Percentiles rank a stretch among this genome's conserved stretches.
Conservation (phyloP, 2,888 invertebrate genomes). For the Drosophila suboccidentalis region DNA sequence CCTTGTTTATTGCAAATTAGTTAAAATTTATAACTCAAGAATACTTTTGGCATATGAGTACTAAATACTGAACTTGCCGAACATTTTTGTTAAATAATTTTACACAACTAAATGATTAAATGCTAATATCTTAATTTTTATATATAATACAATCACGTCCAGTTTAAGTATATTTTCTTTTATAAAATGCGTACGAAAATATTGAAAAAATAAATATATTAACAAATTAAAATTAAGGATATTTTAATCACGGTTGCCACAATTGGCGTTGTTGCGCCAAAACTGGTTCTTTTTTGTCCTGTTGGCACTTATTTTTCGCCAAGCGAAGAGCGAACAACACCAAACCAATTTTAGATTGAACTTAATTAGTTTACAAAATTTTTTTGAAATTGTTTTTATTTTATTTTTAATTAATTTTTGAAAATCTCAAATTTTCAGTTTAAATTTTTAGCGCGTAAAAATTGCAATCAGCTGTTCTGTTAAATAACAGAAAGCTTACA, state of each 20-base stretch:
- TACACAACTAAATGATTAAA: slow-evolving; percentile 49
- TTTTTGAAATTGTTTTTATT: too few relatives aligned
- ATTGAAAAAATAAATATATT: slow-evolving; percentile 60
- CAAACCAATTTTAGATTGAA: too few relatives aligned
- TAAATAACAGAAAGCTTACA: too few relatives aligned
- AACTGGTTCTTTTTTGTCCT: too few relatives aligned
- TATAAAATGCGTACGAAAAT: slow-evolving; percentile 62
- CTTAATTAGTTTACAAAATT: too few relatives aligned
- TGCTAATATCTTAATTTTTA: slow-evolving; percentile 51
- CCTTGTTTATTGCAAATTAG: slow-evolving; percentile 61
- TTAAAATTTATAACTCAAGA: slow-evolving; percentile 55
- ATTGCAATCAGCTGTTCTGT: too few relatives aligned
- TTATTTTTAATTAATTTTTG: too few relatives aligned
- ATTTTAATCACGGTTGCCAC: background rate
- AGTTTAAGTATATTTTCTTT: slow-evolving; percentile 65
- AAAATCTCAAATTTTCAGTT: too few relatives aligned
- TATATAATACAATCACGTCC: slow-evolving; percentile 58
- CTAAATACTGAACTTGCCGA: slow-evolving; percentile 38
- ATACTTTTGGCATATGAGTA: slow-evolving; percentile 33
- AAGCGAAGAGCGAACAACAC: too few relatives aligned
- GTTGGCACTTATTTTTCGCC: too few relatives aligned
- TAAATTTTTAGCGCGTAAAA: too few relatives aligned
- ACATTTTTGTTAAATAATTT: slow-evolving; percentile 68
- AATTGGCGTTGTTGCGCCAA: too few relatives aligned
- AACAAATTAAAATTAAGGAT: slow-evolving; percentile 37